These are phyloP conservation scores for Xanthia togata DNA, from an alignment of 2,888 invertebrate species.

Conservation along the genomic window DNA sequence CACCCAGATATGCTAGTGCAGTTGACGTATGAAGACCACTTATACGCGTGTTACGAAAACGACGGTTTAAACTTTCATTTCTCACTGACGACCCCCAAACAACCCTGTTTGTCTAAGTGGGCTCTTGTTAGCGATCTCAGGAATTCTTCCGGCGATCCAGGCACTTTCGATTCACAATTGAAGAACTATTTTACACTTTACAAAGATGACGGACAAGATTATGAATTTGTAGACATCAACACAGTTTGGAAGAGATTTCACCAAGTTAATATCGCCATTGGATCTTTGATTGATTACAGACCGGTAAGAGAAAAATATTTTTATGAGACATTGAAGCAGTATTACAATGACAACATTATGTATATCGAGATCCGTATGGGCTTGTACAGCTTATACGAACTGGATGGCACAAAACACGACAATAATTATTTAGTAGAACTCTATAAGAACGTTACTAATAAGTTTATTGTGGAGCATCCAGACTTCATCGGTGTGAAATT, in stretches of 20 bases:
- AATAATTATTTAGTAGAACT: conserved; percentile 88
- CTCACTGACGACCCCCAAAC: conserved; percentile 74
- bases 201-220: conserved; percentile 78
- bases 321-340: conserved; percentile 91
- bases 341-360: conserved; percentile 92
- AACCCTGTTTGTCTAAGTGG: conserved; percentile 86
- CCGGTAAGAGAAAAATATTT: conserved; percentile 92
- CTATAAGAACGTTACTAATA: conserved; percentile 89
- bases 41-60: conserved; percentile 88
- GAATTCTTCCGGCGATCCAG: conserved; percentile 81
- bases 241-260: conserved; percentile 91
- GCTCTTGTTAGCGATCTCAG: conserved; percentile 85
- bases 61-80: conserved; percentile 80
- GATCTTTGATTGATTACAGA: conserved; percentile 90
- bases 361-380: conserved; percentile 93
- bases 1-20: conserved; percentile 91
- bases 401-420: conserved; percentile 88
- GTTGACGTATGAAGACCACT: conserved; percentile 91
- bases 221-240: conserved; percentile 86
- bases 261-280: conserved; percentile 86
- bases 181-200: conserved; percentile 89
- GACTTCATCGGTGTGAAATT: conserved; percentile 92
- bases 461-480: conserved; percentile 91
- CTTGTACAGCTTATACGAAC: conserved; percentile 87
- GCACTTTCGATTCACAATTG: conserved; percentile 88